These are phyloP conservation scores for Paratilapia polleni DNA, from an alignment of 2,113 vertebrate genomes.

Conservation along the genomic window DNA sequence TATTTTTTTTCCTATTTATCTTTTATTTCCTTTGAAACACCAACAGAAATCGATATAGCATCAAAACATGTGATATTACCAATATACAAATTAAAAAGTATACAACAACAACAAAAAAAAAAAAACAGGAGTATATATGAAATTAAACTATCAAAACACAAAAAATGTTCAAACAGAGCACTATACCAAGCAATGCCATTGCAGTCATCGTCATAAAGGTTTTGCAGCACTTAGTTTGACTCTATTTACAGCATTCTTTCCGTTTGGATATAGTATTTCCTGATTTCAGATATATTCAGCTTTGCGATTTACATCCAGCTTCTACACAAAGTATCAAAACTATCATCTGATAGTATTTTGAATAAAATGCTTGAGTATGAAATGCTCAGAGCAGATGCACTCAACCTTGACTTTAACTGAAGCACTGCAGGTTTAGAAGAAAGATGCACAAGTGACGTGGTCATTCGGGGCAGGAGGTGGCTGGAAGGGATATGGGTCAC, in stretches of 20 bases:
- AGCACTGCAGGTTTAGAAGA: background rate
- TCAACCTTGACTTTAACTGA: conserved; percentile 4
- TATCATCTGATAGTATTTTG: conserved; percentile 24
- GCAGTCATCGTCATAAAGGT: conserved; percentile 32
- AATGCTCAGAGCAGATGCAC: conserved; percentile 7
- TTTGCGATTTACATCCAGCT: conserved; percentile 31
- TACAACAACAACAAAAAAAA: conserved; percentile 50
- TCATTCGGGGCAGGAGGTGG: background rate
- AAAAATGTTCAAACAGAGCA: conserved; percentile 68
- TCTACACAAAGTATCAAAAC: conserved; percentile 16
- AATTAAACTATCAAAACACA: conserved; percentile 45
- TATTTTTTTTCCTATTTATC: background rate
- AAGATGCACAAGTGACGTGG: background rate
- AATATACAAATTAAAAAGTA: conserved; percentile 73
- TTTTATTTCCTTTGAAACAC: conserved; percentile 73
- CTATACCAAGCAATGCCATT: conserved; percentile 46
- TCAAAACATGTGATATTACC: conserved; percentile 60
- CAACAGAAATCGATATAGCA: conserved; percentile 66
- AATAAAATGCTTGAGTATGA: conserved; percentile 24
- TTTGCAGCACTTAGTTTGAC: conserved; percentile 52
- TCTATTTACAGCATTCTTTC: conserved; percentile 59
- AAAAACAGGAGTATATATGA: conserved; percentile 47
- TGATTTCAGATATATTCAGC: conserved; percentile 41
- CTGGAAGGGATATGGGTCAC: background rate
- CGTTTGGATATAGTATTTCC: conserved; percentile 40